These are phyloP conservation scores for Pristionchus mayeri DNA, from an alignment of 2,888 invertebrate genomes.

Conservation along the genomic window DNA sequence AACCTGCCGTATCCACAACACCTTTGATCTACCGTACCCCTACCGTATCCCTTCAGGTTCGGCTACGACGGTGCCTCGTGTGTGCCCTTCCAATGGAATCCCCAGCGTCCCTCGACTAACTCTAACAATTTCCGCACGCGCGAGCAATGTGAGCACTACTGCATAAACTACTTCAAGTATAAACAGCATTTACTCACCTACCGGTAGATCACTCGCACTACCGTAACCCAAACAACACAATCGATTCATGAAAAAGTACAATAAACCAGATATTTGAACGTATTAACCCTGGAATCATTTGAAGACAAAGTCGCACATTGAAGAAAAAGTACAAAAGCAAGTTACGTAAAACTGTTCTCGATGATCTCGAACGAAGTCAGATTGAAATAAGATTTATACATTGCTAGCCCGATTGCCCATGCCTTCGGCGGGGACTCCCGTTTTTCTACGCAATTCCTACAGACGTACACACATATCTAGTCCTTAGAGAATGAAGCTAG, in stretches of 20 bases:
- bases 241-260: neutral
- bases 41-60: constrained; percentile 4
- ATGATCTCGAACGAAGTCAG: neutral
- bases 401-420: no score
- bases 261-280: neutral
- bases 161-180: constrained; percentile 46
- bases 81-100: constrained; percentile 30
- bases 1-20: neutral
- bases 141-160: constrained; percentile 48
- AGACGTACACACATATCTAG: no score
- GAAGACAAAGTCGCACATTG: no score
- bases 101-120: constrained; percentile 29
- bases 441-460: no score
- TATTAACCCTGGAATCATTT: no score
- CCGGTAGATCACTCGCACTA: constrained; percentile 9
- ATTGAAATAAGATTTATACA: no score
- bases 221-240: neutral
- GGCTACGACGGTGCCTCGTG: constrained; percentile 41
- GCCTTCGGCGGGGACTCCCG: no score
- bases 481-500: no score
- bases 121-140: constrained; percentile 45
- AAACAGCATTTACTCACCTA: constrained; percentile 15
- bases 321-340: no score
- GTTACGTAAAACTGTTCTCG: no score
- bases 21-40: neutral